Evolutionary conservation across 1,140 invertebrate genomes (phyloP).

Genomic region (Bombus huntii): DNA sequence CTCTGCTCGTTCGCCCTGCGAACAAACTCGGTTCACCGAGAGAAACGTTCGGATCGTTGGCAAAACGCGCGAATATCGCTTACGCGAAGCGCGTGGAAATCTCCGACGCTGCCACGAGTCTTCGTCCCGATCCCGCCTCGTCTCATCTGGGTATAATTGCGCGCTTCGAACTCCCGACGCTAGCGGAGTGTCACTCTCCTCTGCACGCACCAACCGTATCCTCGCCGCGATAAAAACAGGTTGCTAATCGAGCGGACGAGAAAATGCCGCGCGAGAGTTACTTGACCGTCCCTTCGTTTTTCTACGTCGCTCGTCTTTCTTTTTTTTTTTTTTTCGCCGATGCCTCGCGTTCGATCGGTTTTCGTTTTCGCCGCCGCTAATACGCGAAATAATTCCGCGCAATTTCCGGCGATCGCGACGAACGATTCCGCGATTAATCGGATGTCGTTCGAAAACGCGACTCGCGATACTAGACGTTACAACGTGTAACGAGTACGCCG

Average conservation of each 20-base stretch:
- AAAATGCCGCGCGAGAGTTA: not conserved
- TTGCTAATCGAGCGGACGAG: not conserved
- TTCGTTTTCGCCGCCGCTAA: not conserved
- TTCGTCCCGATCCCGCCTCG: not conserved
- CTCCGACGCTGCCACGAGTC: not conserved
- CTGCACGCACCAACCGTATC: not conserved
- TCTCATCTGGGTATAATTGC: not conserved
- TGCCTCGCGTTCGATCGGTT: not conserved
- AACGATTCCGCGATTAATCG: slow-evolving; percentile 15
- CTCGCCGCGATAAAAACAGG: not conserved
- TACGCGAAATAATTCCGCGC: not conserved
- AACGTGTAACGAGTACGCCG: not conserved
- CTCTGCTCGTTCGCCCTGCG: too few species aligned
- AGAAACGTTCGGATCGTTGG: not conserved
- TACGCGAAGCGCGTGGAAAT: not conserved
- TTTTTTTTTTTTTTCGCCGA: too few species aligned
- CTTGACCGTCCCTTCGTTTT: too few species aligned
- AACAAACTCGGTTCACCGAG: not conserved
- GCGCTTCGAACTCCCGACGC: not conserved
- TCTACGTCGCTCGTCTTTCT: rapidly evolving
- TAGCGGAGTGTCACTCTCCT: not conserved
- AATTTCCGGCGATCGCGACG: not conserved
- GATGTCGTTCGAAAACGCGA: not conserved
- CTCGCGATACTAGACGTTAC: not conserved
- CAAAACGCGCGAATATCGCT: not conserved